Evolutionary conservation across 1,140 invertebrate species (phyloP), one percentile per base, ranked within the genome.

Genomic region (Mylabris phalerata): DNA sequence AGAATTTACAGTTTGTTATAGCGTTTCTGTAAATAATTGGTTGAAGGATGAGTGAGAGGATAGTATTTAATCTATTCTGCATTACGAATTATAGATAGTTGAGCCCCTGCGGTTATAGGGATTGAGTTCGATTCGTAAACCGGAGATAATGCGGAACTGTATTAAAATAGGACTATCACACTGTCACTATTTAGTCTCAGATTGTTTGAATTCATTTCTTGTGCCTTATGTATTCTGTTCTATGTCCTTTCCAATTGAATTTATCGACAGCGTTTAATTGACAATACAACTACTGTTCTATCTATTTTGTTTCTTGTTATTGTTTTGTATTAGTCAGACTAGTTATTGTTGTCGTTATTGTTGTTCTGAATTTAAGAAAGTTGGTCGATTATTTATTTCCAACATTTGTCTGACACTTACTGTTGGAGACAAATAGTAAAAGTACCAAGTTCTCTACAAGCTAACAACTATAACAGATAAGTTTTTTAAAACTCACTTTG

Each of bases 161-260:
- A 58, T 58, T 58, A 58, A 58, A 58, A 58, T 48, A 41, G 47
- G 55, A 57, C 55, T 58, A 58, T 58, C 56, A 51, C 48, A 58
- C 56, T 58, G 56, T 51, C 56, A 58, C 56, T 58, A 45, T 51
- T 45, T 58, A 58, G 56, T 58, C 42, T 41, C 32, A 32, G 43
- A 39, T 45, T 50, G 50, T 9, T 58, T 38, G 50, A 58, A 42
- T 58, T 58, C 50, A 48, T 58, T 58, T 40, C 51, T 54, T 54
- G 51, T 54, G 44, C 11, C 13, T 32, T 32, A 32, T 32, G 7
- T 7, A 32, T 32, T 32, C 32, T 7, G 32, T 32, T 32, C 4
- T 32, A 32, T 32, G 32, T 32, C 32, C 32, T 32, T 32, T 32
- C 32, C 7, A 19, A 32, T 32, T 32, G 43, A 54, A 54, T 54